Percentiles rank a stretch among this genome's conserved stretches.
These are phyloP conservation scores for Steinernema carpocapsae DNA, from an alignment of 2,888 invertebrate genomes.

Conservation along the genomic window DNA sequence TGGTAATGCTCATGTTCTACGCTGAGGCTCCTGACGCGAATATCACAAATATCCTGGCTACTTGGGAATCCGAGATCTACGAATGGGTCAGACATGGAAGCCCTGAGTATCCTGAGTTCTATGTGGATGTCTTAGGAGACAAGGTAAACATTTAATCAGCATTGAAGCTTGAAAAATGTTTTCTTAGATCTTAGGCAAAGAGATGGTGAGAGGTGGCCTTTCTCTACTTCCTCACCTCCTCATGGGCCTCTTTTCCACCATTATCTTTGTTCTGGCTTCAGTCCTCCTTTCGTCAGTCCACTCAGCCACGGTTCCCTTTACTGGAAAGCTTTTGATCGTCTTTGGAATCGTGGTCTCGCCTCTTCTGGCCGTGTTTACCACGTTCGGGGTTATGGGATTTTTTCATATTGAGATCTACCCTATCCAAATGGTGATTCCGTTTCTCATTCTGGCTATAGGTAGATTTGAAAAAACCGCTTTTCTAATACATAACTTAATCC, in stretches of 20 bases:
- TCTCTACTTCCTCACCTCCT: conserved; percentile 42
- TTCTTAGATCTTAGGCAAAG: conserved; percentile 41
- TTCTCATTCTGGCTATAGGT: conserved; percentile 47
- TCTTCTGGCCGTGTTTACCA: conserved; percentile 41
- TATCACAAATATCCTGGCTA: conserved; percentile 38
- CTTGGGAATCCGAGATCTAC: conserved; percentile 44
- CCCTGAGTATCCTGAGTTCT: conserved; percentile 34
- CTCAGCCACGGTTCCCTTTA: background rate
- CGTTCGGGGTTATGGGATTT: conserved; percentile 44
- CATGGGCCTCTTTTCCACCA: conserved; percentile 39
- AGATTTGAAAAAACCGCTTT: too few species aligned
- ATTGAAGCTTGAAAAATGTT: background rate
- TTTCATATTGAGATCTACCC: conserved; percentile 43
- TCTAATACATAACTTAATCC: background rate
- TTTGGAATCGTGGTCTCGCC: conserved; percentile 42
- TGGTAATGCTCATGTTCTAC: conserved; percentile 25
- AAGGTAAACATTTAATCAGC: conserved; percentile 31
- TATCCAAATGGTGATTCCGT: conserved; percentile 46
- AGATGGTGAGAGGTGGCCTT: conserved; percentile 44
- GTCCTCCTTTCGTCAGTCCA: conserved; percentile 34
- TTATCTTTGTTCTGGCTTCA: conserved; percentile 39
- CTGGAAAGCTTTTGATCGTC: conserved; percentile 18
- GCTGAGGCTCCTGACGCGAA: conserved; percentile 40
- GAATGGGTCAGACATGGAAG: conserved; percentile 35
- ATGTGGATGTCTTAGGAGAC: conserved; percentile 44